Percentiles rank a stretch among this genome's conserved stretches.
These are phyloP conservation scores for Macrobrachium rosenbergii DNA, from an alignment of 1,140 invertebrate genomes.

Conservation along the genomic window DNA sequence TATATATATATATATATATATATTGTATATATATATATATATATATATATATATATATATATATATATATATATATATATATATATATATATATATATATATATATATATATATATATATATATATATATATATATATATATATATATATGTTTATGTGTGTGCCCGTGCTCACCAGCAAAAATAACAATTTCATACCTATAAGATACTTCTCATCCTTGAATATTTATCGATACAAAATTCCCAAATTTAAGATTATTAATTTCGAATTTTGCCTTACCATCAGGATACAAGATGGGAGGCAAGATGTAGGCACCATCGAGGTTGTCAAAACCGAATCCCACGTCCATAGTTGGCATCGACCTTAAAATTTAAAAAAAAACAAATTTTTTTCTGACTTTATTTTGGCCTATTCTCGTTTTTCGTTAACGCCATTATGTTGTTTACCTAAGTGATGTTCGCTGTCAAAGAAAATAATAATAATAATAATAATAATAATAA, in stretches of 20 bases:
- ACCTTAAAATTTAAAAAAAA: constrained; percentile 1
- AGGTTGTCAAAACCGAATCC: neutral
- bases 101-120: constrained; percentile 12
- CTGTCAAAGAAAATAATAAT: no score
- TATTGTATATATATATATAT: no score
- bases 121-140: constrained; percentile 12
- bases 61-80: constrained; percentile 12
- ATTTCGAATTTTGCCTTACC: constrained; percentile 18
- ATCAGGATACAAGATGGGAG: constrained; percentile 31
- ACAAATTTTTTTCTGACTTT: neutral
- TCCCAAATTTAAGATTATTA: no score
- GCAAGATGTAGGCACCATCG: constrained; percentile 26
- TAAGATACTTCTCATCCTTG: neutral
- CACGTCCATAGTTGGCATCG: constrained; percentile 8
- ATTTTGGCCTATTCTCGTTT: no score
- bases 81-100: constrained; percentile 12
- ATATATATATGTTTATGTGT: neutral
- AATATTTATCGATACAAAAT: neutral
- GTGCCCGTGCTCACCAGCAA: neutral
- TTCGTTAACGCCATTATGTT: neutral
- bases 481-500: no score
- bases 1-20: no score
- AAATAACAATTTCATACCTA: neutral
- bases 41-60: constrained; percentile 12
- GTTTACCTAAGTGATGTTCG: no score